Base-by-base conservation (phyloP, 1,140 invertebrate genomes). In the Physella acuta region DNA sequence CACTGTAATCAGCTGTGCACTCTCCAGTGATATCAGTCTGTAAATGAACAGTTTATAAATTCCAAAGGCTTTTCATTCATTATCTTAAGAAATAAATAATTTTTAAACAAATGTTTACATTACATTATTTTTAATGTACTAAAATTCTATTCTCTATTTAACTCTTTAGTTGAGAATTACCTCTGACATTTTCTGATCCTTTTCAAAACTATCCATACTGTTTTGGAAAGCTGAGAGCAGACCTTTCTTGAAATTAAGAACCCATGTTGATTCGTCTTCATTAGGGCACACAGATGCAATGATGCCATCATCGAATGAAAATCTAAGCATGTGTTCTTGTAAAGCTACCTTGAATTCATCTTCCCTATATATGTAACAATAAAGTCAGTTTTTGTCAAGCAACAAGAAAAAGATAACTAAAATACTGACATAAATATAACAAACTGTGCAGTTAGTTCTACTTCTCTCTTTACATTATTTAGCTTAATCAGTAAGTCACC, bases 191-290 rank as follows among this genome's bases (percentile, higher is more conserved):
- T 87, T 88, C 61, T 90, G 88, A 31, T 78, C 93, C 90, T n/a
- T 93, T 88, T 79, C 94, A 92, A 95, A 92, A 56, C 92, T 87
- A 51, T 73, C 88, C 92, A 95, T 94, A 31, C 90, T 90, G 78
- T 95, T 96, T 77, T 96, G 94, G 52, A 96, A 88, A 74, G 93
- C 88, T 0, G 93, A 93, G 4, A 97, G 81, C 20, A 94, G 86
- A 36, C 92, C 94, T 75, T 91, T 88, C 82, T 95, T 95, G 79
- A 95, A 89, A 83, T 97, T 97, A 59, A 95, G 86, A 0, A 90
- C 89, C 91, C 92, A 94, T 2, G 88, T 87, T 3, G 88, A 85
- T 78, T 95, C 94, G 87, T 75, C 71, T 14, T 70, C 61, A n/a
- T 55, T 64, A 16, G 74, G 74, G 71, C 86, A 87, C n/a, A 87